Evolutionary conservation across 2,888 invertebrate species (phyloP).

Genomic region (Oscheius sp.): DNA sequence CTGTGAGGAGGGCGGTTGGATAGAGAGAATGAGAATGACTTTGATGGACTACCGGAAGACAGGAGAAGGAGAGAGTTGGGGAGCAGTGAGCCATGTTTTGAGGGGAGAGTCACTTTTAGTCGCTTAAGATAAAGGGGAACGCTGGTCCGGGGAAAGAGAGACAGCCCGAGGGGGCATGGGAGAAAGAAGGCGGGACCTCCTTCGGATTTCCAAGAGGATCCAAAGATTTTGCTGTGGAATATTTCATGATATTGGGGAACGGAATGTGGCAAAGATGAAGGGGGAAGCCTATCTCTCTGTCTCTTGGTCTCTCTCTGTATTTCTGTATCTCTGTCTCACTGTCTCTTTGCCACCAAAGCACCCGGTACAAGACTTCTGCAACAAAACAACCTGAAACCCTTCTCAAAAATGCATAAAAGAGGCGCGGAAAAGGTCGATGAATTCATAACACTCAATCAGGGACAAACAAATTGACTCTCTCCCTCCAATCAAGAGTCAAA

Average conservation of each 20-base stretch:
- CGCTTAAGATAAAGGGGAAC: not conserved
- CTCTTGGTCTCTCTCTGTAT: not conserved
- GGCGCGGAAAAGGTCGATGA: no score
- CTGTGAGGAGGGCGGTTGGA: not conserved
- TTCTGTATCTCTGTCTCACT: not conserved
- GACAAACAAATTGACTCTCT: no score
- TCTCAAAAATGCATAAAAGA: no score
- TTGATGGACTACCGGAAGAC: constrained; percentile 34
- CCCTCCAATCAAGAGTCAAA: no score
- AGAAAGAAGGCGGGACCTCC: not conserved
- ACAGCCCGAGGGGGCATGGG: not conserved
- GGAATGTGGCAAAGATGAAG: not conserved
- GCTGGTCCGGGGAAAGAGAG: not conserved
- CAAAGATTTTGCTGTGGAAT: not conserved
- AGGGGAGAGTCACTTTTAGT: not conserved
- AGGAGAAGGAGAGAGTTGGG: not conserved
- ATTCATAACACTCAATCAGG: no score
- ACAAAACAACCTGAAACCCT: no score
- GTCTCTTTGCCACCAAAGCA: no score
- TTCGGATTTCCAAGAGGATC: not conserved
- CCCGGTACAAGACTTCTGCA: no score
- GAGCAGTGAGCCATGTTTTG: constrained; percentile 4
- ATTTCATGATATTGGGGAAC: not conserved
- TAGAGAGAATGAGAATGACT: constrained; percentile 10
- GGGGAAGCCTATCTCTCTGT: not conserved